These are phyloP conservation scores for Crypturellus undulatus DNA, from an alignment of 2,113 vertebrate genomes.

Conservation along the genomic window DNA sequence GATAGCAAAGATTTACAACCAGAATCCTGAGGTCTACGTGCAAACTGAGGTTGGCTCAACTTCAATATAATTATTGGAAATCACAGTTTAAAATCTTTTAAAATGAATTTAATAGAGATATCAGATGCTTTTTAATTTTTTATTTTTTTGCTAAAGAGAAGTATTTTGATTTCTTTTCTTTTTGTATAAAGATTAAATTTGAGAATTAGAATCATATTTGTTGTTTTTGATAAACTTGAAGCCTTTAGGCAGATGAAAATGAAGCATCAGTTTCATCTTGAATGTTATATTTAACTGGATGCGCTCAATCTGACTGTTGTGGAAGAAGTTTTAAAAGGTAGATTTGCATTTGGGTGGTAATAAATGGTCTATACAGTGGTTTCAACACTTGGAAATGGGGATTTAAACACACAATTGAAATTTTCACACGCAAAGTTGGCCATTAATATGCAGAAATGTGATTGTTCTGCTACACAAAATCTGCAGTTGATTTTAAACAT, in stretches of 20 bases:
- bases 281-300: neutral
- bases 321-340: neutral
- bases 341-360: neutral
- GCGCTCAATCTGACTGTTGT: neutral
- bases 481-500: neutral
- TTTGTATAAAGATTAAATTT: neutral
- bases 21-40: constrained; percentile 78
- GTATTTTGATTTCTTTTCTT: neutral
- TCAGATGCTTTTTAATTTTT: neutral
- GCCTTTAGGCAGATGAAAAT: neutral
- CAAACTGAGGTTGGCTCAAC: constrained; percentile 86
- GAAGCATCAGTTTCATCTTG: neutral
- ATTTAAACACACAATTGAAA: neutral
- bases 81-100: neutral
- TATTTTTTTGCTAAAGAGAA: neutral
- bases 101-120: neutral
- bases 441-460: neutral
- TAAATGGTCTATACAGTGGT: neutral
- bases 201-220: neutral
- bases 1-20: constrained; percentile 89
- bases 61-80: constrained; percentile 19
- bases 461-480: neutral
- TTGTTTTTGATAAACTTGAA: neutral
- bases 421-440: neutral
- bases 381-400: neutral